Percentiles rank a stretch among this genome's conserved stretches.
phyloP scores from a whole-genome alignment of 2,113 vertebrate genomes.

The Casuarius casuarius region DNA sequence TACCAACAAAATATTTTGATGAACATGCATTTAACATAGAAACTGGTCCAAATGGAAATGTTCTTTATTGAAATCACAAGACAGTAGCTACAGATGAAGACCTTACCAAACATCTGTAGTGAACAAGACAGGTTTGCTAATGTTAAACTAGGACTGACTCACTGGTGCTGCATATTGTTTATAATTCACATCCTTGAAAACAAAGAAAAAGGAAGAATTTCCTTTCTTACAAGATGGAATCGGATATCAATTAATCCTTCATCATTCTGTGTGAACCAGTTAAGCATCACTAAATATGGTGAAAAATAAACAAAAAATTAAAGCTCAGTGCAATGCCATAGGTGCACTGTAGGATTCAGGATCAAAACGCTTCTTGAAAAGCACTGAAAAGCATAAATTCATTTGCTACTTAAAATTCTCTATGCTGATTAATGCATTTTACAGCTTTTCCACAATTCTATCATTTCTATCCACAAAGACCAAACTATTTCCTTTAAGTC shows the following conservation, averaged over 20 bases:
- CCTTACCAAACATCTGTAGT: neutral
- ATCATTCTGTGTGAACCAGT: neutral
- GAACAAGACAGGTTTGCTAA: neutral
- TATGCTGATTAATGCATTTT: neutral
- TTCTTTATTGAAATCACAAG: neutral
- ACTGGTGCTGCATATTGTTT: neutral
- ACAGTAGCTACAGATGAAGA: neutral
- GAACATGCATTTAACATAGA: neutral
- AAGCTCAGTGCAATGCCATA: neutral
- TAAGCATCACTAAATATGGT: neutral
- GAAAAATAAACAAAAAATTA: neutral
- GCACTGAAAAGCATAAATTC: neutral
- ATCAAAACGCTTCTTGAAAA: neutral
- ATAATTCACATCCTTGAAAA: neutral
- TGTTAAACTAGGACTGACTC: neutral
- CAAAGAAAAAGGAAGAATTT: neutral
- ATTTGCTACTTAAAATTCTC: neutral
- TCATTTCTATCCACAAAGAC: neutral
- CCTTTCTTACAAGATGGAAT: neutral
- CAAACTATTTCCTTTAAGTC: neutral
- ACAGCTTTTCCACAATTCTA: neutral
- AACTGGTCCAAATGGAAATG: neutral
- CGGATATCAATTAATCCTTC: neutral
- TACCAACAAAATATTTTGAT: neutral
- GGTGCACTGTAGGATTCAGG: neutral